Base-by-base conservation (phyloP, 2,888 invertebrate genomes). In the Frankliniella fusca region DNA sequence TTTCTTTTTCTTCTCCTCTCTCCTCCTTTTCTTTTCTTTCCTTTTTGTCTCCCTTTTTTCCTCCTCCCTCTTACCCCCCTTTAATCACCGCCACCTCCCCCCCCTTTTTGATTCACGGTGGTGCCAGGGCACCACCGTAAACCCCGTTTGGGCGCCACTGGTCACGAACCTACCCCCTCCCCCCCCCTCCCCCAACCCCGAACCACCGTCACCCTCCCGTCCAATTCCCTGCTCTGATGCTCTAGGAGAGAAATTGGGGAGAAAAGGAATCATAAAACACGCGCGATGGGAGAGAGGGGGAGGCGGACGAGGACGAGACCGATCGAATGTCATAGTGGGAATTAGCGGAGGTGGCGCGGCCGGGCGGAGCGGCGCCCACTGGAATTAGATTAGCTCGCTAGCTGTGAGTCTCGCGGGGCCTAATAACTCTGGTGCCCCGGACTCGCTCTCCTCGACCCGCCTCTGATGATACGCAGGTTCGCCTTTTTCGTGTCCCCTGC, bases 351-450 rank as follows among this genome's bases (percentile, higher is more conserved):
- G 54, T 54, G 54, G 54, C 15, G 61, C 15, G 61, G 54, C 54
- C 11, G 38, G 38, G 38, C 18, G 54, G 15, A 2, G 54, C 18
- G 54, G 18, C 54, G 15, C 54, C 61, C 20, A 61, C 61, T 15
- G 70, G 70, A 23, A 76, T 76, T 23, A 76, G 27, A 76, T 23
- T 76, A 76, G 27, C 70, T 12, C 54, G 54, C 54, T 54, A 15
- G 54, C 54, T 54, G 54, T 54, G 15, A 15, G 70, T 76, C 70
- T 76, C 70, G 27, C 70, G 70, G 70, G 70, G 70, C 70, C 70
- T 27, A 76, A 76, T 23, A 27, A 54, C 54, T 54, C 54, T 15
- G 15, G 11, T 18, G 15, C 3, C 1, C 54, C 54, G 2, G 15
- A 1, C 54, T 54, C 3, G 54, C 38, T 54, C n/a, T n/a, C 54